phyloP scores from a whole-genome alignment of 1,140 invertebrate species.

The Calliphora vicina region DNA sequence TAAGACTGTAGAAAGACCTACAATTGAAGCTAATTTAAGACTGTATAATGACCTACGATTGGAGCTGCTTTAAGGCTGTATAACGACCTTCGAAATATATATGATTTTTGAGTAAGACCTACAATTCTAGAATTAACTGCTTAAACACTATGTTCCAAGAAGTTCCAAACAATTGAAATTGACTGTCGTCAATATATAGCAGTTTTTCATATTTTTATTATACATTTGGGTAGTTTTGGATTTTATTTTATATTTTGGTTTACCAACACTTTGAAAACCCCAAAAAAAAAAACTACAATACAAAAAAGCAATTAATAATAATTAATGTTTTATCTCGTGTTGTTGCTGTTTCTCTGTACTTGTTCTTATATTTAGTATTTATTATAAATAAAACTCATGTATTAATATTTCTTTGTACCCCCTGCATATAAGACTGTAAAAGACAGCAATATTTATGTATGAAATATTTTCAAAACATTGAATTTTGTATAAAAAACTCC shows the following conservation, averaged over 20 bases:
- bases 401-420: background rate
- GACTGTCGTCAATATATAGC: background rate
- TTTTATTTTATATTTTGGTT: too few relatives aligned
- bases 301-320: conserved; percentile 44
- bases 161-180: background rate
- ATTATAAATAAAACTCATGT: background rate
- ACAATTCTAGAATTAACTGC: too few relatives aligned
- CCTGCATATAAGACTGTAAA: background rate
- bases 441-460: background rate
- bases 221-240: background rate
- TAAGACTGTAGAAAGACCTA: too few relatives aligned
- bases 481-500: background rate
- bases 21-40: too few relatives aligned
- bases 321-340: conserved; percentile 42
- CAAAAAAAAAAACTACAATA: conserved; percentile 39
- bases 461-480: too few relatives aligned
- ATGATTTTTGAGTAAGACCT: too few relatives aligned
- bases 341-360: background rate
- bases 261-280: too few relatives aligned
- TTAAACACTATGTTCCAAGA: background rate
- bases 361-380: too few relatives aligned
- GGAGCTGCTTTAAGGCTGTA: too few relatives aligned
- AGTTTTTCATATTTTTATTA: too few relatives aligned
- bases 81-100: too few relatives aligned
- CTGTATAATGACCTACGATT: too few relatives aligned